Evolutionary conservation across 2,113 vertebrate species (phyloP).

Genomic region (Bostrychus sinensis): DNA sequence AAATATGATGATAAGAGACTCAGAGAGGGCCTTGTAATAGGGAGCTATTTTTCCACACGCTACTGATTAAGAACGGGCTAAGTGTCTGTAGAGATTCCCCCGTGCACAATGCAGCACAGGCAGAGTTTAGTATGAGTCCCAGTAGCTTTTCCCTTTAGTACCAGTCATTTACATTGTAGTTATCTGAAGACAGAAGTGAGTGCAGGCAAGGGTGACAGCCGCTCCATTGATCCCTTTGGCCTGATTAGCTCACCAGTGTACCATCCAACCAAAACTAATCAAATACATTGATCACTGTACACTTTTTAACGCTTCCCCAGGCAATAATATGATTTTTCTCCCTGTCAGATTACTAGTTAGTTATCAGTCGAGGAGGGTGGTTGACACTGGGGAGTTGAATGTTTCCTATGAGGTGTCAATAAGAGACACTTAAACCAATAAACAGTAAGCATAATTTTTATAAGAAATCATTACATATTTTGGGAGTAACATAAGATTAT

Average conservation of each 20-base stretch:
- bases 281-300: conserved; percentile 73
- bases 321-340: conserved; percentile 68
- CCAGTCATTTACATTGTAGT: conserved; percentile 73
- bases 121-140: conserved; percentile 70
- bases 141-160: conserved; percentile 66
- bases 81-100: conserved; percentile 74
- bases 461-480: conserved; percentile 40
- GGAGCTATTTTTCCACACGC: conserved; percentile 55
- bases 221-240: conserved; percentile 71
- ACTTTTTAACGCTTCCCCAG: conserved; percentile 72
- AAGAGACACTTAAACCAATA: conserved; percentile 31
- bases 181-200: conserved; percentile 62
- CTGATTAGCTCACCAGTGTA: conserved; percentile 74
- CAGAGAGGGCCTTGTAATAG: conserved; percentile 66
- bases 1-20: conserved; percentile 74
- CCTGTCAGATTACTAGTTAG: conserved; percentile 60
- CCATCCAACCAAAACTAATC: conserved; percentile 67
- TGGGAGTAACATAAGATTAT: neutral
- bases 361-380: conserved; percentile 44
- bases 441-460: conserved; percentile 16
- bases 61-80: conserved; percentile 72
- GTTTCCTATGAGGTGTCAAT: conserved; percentile 43
- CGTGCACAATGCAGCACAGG: conserved; percentile 64
- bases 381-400: conserved; percentile 44
- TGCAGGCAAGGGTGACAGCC: conserved; percentile 52